phyloP scores from a whole-genome alignment of 2,888 invertebrate species.

The Notodromas monacha region DNA sequence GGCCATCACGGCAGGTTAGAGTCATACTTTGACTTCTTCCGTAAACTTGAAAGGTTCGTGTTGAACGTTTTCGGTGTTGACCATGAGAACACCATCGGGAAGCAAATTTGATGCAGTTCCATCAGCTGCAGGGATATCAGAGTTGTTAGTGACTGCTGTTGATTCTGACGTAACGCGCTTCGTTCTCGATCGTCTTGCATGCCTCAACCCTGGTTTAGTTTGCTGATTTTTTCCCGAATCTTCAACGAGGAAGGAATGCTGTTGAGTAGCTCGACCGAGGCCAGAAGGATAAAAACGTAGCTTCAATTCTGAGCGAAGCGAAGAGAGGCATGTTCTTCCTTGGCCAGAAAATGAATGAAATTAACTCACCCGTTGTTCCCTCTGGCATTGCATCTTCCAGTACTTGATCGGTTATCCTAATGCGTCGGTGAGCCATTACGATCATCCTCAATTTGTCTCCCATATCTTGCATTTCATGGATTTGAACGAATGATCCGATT shows the following conservation, averaged over 20 bases:
- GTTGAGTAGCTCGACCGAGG: too few relatives aligned
- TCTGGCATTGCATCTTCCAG: conserved; percentile 24
- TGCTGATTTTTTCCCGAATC: too few relatives aligned
- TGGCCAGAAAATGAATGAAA: too few relatives aligned
- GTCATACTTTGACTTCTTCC: conserved; percentile 52
- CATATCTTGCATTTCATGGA: conserved; percentile 82
- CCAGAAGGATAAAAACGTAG: too few relatives aligned
- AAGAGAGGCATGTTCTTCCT: too few relatives aligned
- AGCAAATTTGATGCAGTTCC: too few relatives aligned
- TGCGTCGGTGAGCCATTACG: conserved; percentile 70
- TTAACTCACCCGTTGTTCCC: too few relatives aligned
- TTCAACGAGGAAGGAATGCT: too few relatives aligned
- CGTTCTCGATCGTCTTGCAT: background rate
- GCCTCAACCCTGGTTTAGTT: background rate
- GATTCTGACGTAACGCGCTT: conserved; percentile 7
- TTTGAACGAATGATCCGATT: conserved; percentile 86
- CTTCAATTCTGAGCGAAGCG: too few relatives aligned
- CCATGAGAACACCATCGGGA: conserved; percentile 38
- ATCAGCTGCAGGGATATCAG: conserved; percentile 9
- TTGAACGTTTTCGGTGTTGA: conserved; percentile 63
- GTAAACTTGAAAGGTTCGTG: conserved; percentile 62
- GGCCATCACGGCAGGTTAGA: too few relatives aligned
- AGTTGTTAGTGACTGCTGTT: conserved; percentile 10
- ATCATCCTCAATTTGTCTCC: conserved; percentile 63
- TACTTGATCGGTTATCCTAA: conserved; percentile 43